These are phyloP conservation scores for Andrena marginata DNA, from an alignment of 2,888 invertebrate species.

Conservation along the genomic window DNA sequence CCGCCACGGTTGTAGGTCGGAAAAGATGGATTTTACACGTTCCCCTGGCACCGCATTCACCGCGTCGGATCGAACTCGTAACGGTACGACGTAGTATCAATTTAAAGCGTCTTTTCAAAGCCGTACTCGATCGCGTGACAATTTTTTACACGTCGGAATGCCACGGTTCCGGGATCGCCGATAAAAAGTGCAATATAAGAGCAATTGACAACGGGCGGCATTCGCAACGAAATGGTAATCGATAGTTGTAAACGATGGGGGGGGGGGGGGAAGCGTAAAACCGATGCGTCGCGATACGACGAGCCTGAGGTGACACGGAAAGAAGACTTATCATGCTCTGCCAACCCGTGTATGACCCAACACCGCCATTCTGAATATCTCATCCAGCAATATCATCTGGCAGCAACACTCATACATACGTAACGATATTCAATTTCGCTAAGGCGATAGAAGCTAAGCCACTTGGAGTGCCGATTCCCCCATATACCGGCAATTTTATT, in stretches of 20 bases:
- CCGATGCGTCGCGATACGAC: conserved; percentile 4
- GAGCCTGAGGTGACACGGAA: not conserved
- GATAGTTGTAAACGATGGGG: conserved; percentile 41
- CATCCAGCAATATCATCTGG: not conserved
- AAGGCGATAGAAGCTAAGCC: conserved; percentile 27
- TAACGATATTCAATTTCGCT: conserved; percentile 13
- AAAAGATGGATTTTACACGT: no score
- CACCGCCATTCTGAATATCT: not conserved
- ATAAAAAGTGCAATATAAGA: conserved; percentile 37
- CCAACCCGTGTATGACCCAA: not conserved
- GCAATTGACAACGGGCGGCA: conserved; percentile 24
- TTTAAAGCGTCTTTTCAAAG: not conserved
- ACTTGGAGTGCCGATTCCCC: not conserved
- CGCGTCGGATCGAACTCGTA: not conserved
- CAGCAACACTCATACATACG: conserved; percentile 11
- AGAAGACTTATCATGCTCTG: conserved; percentile 18
- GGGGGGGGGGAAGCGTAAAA: conserved; percentile 24
- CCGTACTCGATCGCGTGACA: not conserved
- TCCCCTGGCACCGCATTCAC: no score
- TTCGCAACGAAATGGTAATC: conserved; percentile 50
- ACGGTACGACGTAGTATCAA: not conserved
- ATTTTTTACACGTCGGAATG: conserved; percentile 5
- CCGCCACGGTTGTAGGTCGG: no score
- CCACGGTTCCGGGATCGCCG: not conserved
- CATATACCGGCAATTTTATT: not conserved